Conservation (phyloP, 2,113 vertebrate species). For the Dicrurus megarhynchus region DNA sequence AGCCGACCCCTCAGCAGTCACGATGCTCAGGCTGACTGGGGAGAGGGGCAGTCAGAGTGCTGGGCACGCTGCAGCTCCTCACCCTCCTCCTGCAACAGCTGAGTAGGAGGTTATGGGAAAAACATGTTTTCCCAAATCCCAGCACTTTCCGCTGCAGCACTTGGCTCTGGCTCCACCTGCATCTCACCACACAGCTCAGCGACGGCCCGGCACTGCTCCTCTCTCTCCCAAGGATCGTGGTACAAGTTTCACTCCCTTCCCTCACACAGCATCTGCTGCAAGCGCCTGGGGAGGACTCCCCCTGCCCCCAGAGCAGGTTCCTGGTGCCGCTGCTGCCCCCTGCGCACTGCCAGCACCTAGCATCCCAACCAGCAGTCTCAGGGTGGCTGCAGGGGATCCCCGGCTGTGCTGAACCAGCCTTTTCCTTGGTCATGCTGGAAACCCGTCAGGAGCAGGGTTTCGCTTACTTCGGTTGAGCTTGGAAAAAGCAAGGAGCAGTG, state of each 20-base stretch:
- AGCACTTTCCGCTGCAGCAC: background rate
- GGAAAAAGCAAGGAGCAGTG: no score
- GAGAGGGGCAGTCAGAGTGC: background rate
- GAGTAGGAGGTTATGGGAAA: background rate
- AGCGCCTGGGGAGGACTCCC: background rate
- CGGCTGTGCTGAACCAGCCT: background rate
- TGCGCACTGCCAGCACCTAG: fast-evolving
- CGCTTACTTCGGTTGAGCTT: fast-evolving
- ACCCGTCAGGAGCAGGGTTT: background rate
- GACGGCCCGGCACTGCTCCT: fast-evolving
- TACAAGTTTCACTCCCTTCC: fast-evolving
- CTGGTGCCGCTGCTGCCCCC: background rate
- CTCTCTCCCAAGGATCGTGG: fast-evolving
- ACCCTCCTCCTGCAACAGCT: background rate
- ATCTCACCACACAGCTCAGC: fast-evolving
- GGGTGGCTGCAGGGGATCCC: background rate
- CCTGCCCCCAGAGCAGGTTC: background rate
- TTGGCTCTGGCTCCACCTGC: background rate
- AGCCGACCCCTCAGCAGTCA: background rate
- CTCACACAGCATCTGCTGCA: fast-evolving
- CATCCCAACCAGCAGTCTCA: fast-evolving
- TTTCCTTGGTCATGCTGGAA: background rate
- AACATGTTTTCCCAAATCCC: background rate
- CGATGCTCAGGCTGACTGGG: background rate
- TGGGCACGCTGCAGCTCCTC: background rate